A percentile compares a stretch with the other conserved stretches of the same genome.
phyloP scores from a whole-genome alignment of 1,140 invertebrate genomes.

The Drosophila pectinifera region DNA sequence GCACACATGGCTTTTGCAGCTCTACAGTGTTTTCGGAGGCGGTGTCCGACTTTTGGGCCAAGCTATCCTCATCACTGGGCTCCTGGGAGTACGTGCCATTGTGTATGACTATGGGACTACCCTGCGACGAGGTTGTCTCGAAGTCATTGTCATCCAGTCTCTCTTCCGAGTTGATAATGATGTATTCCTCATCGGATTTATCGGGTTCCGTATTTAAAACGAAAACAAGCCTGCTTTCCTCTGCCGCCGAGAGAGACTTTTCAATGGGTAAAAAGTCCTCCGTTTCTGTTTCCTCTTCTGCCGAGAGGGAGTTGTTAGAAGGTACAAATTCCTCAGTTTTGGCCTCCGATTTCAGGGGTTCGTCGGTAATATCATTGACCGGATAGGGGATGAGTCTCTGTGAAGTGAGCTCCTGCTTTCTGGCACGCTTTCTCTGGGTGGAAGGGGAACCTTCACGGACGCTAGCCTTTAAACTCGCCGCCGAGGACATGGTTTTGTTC shows the following conservation, averaged over 20 bases:
- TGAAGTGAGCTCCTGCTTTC: slow-evolving; percentile 38
- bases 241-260: neutral
- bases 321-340: neutral
- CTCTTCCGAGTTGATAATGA: neutral
- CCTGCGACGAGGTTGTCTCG: slow-evolving; percentile 7
- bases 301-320: too few relatives aligned
- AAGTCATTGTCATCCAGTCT: neutral
- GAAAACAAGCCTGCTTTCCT: neutral
- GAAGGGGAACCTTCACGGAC: neutral
- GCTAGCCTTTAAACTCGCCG: slow-evolving; percentile 12
- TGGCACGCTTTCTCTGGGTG: neutral
- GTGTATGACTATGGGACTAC: slow-evolving; percentile 1
- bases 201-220: neutral
- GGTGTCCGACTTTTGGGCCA: neutral
- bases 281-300: neutral
- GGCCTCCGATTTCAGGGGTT: neutral
- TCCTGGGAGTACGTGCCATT: neutral
- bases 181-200: neutral
- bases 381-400: neutral
- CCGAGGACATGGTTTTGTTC: slow-evolving; percentile 58
- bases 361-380: neutral
- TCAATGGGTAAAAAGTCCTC: neutral
- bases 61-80: neutral
- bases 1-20: slow-evolving; percentile 33
- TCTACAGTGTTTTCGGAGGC: slow-evolving; percentile 20